A percentile compares a stretch with the other conserved stretches of the same genome.
Evolutionary conservation across 2,797 vertebrate genomes (phyloP).

Genomic region (Labeo calbasu): DNA sequence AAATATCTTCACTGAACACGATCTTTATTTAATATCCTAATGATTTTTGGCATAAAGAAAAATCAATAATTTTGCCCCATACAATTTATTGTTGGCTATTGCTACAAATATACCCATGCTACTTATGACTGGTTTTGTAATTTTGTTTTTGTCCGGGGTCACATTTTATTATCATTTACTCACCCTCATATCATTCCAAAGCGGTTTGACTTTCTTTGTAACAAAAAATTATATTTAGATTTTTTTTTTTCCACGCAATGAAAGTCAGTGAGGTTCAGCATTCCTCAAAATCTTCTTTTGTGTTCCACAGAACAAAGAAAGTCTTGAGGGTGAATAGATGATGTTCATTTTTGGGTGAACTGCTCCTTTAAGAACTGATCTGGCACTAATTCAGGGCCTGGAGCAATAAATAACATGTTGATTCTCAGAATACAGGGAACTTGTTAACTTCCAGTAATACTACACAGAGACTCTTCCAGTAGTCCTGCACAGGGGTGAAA

Average conservation of each 20-base stretch:
- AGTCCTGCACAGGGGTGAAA: conserved; percentile 44
- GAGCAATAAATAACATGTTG: conserved; percentile 49
- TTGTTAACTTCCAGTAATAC: conserved; percentile 54
- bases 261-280: background rate
- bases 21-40: too few relatives aligned
- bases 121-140: too few relatives aligned
- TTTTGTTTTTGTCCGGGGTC: too few relatives aligned
- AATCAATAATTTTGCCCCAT: too few relatives aligned
- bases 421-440: conserved; percentile 55
- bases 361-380: background rate
- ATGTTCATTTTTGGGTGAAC: background rate
- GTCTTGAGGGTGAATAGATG: background rate
- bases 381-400: conserved; percentile 39
- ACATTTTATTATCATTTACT: background rate
- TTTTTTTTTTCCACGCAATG: background rate
- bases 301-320: background rate
- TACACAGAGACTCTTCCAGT: conserved; percentile 22
- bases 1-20: too few relatives aligned
- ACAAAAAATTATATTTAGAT: background rate
- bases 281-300: background rate
- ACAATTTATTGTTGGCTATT: too few relatives aligned
- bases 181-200: background rate
- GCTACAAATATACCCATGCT: too few relatives aligned
- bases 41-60: too few relatives aligned
- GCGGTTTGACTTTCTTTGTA: background rate